Evolutionary conservation across 2,113 vertebrate species (phyloP), one percentile per base, ranked within the genome.

Genomic region (Syrrhaptes paradoxus): DNA sequence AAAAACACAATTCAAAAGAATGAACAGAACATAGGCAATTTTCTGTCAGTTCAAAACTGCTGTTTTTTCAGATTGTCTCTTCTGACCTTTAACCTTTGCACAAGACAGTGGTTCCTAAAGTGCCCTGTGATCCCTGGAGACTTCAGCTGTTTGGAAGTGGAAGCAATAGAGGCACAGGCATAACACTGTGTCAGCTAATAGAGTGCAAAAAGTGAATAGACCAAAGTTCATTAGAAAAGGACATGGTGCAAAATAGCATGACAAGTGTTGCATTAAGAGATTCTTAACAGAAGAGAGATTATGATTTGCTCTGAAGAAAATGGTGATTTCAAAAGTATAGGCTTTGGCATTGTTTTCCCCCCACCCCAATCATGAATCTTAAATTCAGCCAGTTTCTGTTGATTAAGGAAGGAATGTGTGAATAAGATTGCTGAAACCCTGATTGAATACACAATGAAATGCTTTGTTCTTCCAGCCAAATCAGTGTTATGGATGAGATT

Each of bases 391-490:
- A 67, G 92, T 95, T 94, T 90, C 88, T 95, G 76, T 78, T 95
- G 93, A 95, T 93, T 78, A 87, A 93, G 80, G 92, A 96, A 97
- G 75, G 95, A 93, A 96, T 94, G 92, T 92, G 97, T 94, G 93
- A 97, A 95, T 96, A 84, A 93, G 94, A 90, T 87, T 88, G 94
- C 89, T 74, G 85, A 90, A 92, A 68, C 89, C 73, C 90, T 73
- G 68, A 83, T 81, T 87, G 87, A 90, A 83, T 91, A 71, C 91
- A 97, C 91, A 96, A 97, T 91, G 90, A 95, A 94, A 95, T 70
- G 80, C 94, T 96, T 97, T 97, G 96, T 95, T 96, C 92, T 96
- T 58, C 43, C 77, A 65, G 92, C 83, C 94, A 97, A 89, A 96
- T 93, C 70, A 59, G 83, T 52, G 65, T 65, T 90, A 79, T 58